Evolutionary conservation across 2,113 vertebrate species (phyloP).

Genomic region (Vidua macroura): DNA sequence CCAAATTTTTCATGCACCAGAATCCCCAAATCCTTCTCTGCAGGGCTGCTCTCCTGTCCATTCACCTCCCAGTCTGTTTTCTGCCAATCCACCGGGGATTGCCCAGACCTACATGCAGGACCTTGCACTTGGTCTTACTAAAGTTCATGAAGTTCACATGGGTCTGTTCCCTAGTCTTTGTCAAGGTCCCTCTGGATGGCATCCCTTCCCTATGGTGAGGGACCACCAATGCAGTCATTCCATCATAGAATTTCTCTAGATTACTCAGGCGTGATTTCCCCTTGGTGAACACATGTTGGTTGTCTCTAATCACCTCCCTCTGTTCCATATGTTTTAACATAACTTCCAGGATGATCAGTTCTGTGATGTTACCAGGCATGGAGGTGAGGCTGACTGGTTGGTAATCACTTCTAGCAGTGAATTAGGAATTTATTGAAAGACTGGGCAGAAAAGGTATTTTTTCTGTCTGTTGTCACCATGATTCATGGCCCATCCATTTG

Average conservation of each 20-base stretch:
- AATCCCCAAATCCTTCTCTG: neutral
- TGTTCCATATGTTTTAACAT: neutral
- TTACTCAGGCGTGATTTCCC: neutral
- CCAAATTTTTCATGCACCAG: accelerated
- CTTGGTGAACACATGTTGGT: neutral
- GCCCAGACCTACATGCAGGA: neutral
- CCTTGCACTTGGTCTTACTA: neutral
- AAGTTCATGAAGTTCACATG: neutral
- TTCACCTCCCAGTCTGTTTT: no score
- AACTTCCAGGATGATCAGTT: neutral
- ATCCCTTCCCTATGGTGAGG: neutral
- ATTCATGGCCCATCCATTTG: neutral
- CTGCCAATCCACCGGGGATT: neutral
- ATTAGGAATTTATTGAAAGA: neutral
- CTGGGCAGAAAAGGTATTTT: neutral
- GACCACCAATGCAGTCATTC: neutral
- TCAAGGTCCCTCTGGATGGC: neutral
- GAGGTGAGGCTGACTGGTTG: neutral
- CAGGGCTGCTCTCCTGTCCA: neutral
- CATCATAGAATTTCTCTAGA: neutral
- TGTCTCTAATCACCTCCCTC: neutral
- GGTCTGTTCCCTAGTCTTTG: neutral
- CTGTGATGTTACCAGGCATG: neutral
- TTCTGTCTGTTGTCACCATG: neutral
- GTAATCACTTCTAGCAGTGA: neutral